Evolutionary conservation across 1,140 invertebrate species (phyloP).

Genomic region (Anastrepha obliqua): DNA sequence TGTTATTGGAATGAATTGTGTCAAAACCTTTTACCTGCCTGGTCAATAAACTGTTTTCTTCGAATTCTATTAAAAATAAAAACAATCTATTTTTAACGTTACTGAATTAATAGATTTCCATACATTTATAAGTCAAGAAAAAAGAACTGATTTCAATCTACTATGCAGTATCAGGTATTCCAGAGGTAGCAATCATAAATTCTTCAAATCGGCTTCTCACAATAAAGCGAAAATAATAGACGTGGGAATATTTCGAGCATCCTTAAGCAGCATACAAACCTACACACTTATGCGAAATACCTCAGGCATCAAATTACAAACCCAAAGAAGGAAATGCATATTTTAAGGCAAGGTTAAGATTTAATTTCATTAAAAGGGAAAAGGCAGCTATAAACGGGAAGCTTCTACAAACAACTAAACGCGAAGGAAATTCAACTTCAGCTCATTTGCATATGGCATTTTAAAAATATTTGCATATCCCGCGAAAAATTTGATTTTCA

Average conservation of each 20-base stretch:
- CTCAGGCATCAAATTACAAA: conserved; percentile 11
- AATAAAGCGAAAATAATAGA: conserved; percentile 20
- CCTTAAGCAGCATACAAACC: neutral
- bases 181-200: neutral
- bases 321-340: neutral
- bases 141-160: too few species aligned
- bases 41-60: too few species aligned
- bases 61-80: too few species aligned
- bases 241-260: conserved; percentile 36
- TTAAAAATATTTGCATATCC: conserved; percentile 13
- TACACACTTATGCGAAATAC: neutral
- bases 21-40: too few species aligned
- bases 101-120: too few species aligned
- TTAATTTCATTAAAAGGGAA: neutral
- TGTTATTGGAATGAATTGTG: too few species aligned
- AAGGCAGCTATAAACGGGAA: neutral
- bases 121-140: too few species aligned
- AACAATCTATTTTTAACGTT: too few species aligned
- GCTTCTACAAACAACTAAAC: conserved; percentile 11
- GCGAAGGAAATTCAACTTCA: neutral
- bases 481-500: neutral
- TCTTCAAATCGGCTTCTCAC: neutral
- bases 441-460: neutral
- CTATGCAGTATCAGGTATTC: neutral
- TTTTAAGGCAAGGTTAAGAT: neutral